These are phyloP conservation scores for Choloepus didactylus DNA, from an alignment of 2,797 vertebrate species.

Conservation along the genomic window DNA sequence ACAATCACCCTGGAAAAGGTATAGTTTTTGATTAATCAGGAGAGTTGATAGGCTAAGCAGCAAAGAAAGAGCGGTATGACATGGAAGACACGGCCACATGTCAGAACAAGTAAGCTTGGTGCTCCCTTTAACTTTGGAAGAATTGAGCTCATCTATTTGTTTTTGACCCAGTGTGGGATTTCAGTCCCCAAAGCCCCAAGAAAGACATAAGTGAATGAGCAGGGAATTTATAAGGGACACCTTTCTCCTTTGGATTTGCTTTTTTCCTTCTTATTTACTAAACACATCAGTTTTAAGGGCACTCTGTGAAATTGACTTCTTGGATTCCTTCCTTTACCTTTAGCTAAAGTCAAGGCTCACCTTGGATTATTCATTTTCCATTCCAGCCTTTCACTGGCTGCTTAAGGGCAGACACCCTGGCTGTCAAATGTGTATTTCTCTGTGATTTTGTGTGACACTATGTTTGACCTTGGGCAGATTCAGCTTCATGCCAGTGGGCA, in stretches of 20 bases:
- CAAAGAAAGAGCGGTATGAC: not conserved
- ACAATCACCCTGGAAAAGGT: not conserved
- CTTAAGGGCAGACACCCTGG: not conserved
- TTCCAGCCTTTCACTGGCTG: not conserved
- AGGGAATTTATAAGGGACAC: not conserved
- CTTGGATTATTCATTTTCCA: not conserved
- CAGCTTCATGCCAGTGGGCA: not conserved
- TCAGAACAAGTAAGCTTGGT: not conserved
- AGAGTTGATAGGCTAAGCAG: not conserved
- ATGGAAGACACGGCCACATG: not conserved
- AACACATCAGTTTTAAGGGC: slow-evolving; percentile 49
- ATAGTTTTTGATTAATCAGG: not conserved
- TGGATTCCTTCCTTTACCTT: not conserved
- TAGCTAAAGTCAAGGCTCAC: not conserved
- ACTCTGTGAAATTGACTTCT: not conserved
- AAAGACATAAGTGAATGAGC: slow-evolving; percentile 19
- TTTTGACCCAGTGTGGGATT: not conserved
- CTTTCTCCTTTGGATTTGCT: not conserved
- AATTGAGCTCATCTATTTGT: not conserved
- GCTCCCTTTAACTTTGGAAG: not conserved
- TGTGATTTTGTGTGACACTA: not conserved
- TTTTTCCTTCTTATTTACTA: not conserved
- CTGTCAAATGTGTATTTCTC: not conserved
- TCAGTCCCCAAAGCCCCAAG: not conserved
- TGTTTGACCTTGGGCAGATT: not conserved